phyloP scores from a whole-genome alignment of 2,113 vertebrate genomes.

The Grallaria varia region DNA sequence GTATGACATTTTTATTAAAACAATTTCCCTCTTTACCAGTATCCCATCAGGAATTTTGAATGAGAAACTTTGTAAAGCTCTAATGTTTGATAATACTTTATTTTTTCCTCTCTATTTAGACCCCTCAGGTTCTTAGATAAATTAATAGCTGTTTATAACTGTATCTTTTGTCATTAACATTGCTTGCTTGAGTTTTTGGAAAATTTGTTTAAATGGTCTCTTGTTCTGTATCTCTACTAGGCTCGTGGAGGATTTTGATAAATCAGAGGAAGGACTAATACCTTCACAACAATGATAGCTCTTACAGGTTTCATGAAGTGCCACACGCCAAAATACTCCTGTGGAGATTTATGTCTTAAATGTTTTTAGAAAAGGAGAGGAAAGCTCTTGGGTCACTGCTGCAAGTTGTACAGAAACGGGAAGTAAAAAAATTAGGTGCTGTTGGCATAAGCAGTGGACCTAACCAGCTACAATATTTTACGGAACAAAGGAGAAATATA shows the following conservation, averaged over 20 bases:
- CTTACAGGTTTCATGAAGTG: neutral
- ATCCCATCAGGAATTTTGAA: neutral
- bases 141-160: neutral
- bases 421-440: neutral
- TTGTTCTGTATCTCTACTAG: neutral
- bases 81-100: neutral
- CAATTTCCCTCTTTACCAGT: neutral
- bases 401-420: neutral
- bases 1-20: neutral
- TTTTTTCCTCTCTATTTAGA: neutral
- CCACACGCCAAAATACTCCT: conserved; percentile 1
- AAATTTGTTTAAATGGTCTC: neutral
- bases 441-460: neutral
- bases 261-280: conserved; percentile 20
- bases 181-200: neutral
- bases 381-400: neutral
- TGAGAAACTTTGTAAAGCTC: neutral
- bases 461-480: neutral
- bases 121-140: neutral
- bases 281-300: neutral
- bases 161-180: neutral
- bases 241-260: neutral
- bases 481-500: neutral
- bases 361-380: neutral
- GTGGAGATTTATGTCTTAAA: conserved; percentile 37